Conservation (phyloP, 2,797 vertebrate species). For the Setipinna tenuifilis region DNA sequence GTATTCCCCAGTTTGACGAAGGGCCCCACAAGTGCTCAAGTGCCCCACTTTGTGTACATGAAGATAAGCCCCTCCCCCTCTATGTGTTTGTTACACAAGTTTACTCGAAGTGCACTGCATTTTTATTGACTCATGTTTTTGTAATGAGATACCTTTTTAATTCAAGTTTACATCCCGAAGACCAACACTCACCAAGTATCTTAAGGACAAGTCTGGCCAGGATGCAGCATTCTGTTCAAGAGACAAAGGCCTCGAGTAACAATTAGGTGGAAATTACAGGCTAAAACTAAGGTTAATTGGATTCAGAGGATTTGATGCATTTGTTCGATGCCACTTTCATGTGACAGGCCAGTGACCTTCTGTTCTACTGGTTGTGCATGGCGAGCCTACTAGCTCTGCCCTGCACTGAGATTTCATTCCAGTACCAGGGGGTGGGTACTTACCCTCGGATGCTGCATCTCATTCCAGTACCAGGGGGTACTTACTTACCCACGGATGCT, state of each 20-base stretch:
- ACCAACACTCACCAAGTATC: constrained; percentile 52
- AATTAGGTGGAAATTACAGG: neutral
- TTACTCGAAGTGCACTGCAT: constrained; percentile 43
- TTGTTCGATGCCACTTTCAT: constrained; percentile 6
- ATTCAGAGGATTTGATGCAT: neutral
- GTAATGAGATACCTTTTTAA: constrained; percentile 59
- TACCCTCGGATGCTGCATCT: constrained; percentile 16
- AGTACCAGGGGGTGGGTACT: neutral
- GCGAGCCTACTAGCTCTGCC: constrained; percentile 14
- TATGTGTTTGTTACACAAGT: constrained; percentile 46
- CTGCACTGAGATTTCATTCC: neutral
- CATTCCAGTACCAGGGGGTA: constrained; percentile 1
- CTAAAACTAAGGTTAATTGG: constrained; percentile 1
- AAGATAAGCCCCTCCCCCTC: constrained; percentile 37
- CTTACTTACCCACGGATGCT: constrained; percentile 9
- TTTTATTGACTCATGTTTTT: constrained; percentile 52
- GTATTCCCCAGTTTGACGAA: neutral
- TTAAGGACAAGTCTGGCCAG: constrained; percentile 29
- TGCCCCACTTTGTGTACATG: constrained; percentile 21
- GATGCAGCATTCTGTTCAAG: constrained; percentile 52
- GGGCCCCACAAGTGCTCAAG: constrained; percentile 17
- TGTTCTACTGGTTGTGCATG: constrained; percentile 7
- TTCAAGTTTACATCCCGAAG: constrained; percentile 39
- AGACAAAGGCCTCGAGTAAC: constrained; percentile 28
- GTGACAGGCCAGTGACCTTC: neutral